Base-by-base conservation (phyloP, 2,113 vertebrate genomes). In the Elgaria multicarinata region DNA sequence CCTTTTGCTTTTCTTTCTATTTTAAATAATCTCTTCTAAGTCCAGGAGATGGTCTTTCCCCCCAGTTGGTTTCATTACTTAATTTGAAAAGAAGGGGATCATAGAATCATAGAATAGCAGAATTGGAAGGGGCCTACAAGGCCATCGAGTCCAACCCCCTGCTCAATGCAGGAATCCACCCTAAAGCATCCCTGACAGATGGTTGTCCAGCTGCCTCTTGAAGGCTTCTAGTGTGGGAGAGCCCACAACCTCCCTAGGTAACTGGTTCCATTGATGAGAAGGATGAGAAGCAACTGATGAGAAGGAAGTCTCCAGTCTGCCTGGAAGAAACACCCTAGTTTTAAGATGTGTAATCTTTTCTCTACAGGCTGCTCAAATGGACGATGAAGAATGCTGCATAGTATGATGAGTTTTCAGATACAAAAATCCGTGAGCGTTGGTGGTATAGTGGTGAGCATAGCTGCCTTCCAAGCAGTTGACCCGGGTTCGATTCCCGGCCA, bases 401-500 rank as follows among this genome's bases (percentile, higher is more conserved):
- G 50, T 20, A 42, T 3, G 24, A 12, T 39, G 24, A 75, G 42
- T 55, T 58, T 71, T 1, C 0, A 31, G 9, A 79, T 0, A 0
- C 0, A 0, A 2, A 0, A 0, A 0, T 1, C 1, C 0, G 22
- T 4, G 3, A 13, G 85, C 72, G 72, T 77, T 86, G 72, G 72
- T 86, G 85, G 85, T 86, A 77, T 86, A 86, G 72, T 86, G 85
- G 72, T 77, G 14, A 77, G 85, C 72, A 77, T 86, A 86, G 85
- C 85, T 86, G 72, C 72, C 55, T 64, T 89, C 88, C 81, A 89
- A 89, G 88, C 88, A 84, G 88, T 89, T 89, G 88, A 89, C 81
- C 72, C 71, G 72, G 72, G 81, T 89, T 89, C 88, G 88, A 89
- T 89, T 89, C 88, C 88, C 88, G 81, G 88, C 88, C 72, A 89